Base-by-base conservation (phyloP, 92 coral and sea anemone genomes). In the Heteractis magnifica region DNA sequence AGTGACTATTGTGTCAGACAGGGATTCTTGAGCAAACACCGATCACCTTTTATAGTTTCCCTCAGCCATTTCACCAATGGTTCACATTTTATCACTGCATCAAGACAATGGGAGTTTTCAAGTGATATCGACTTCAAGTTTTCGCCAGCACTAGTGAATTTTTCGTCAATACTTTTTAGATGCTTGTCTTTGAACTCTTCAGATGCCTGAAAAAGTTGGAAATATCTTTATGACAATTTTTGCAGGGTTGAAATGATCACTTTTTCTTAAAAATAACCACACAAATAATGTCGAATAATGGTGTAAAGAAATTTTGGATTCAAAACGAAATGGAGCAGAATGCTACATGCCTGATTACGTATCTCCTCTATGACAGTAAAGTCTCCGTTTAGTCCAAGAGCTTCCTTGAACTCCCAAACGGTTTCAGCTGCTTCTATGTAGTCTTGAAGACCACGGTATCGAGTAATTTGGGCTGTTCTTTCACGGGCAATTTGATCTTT, bases 301-400 rank as follows among this genome's bases (percentile, higher is more conserved):
- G 0, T 10, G 4, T 12, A 0, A 11, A 58, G 5, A 58, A 0
- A 10, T 58, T 1, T 5, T 3, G 4, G 16, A 14, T 10, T 10
- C 4, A 12, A 12, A 10, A 58, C 5, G 16, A 12, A 4, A 14
- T 58, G 16, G 16, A 34, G 44, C 44, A 34, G 44, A 2, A 34
- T 34, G 44, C 44, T 34, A 64, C 20, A 19, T 64, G 19, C 71
- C 71, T 64, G 71, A 64, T 64, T 18, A 64, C 71, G 71, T 64
- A 64, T 2, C 41, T 64, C 23, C 71, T 64, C 92, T 11, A 94
- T 79, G 56, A 81, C 84, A 44, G 60, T 65, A 87, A 94, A 94
- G 83, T 94, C 92, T 53, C 98, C 98, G 19, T 62, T 74, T 6
- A 94, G 82, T 41, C 86, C 83, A 89, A 94, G 78, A 51, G 89